These are phyloP conservation scores for Horisme vitalbata DNA, from an alignment of 2,888 invertebrate species.

Conservation along the genomic window DNA sequence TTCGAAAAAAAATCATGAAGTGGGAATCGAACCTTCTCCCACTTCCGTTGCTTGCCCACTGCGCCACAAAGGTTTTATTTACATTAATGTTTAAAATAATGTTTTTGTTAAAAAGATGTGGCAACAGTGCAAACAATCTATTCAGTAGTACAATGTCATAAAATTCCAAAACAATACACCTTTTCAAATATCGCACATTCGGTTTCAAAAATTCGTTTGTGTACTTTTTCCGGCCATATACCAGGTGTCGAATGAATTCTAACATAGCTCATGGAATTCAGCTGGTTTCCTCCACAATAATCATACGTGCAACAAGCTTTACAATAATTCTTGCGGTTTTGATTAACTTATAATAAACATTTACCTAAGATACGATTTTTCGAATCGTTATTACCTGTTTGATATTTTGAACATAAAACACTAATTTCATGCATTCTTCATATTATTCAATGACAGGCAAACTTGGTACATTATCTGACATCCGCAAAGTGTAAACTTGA, in stretches of 20 bases:
- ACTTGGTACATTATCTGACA: too few relatives aligned
- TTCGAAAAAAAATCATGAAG: too few relatives aligned
- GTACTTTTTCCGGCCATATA: slow-evolving; percentile 22
- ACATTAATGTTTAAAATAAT: background rate
- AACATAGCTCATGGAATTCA: background rate
- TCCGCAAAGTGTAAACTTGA: too few relatives aligned
- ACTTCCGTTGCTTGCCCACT: too few relatives aligned
- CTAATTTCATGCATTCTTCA: too few relatives aligned
- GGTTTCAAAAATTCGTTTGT: slow-evolving; percentile 33
- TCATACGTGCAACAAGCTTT: background rate
- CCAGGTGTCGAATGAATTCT: slow-evolving; percentile 31
- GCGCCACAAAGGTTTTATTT: too few relatives aligned
- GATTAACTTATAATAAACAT: too few relatives aligned
- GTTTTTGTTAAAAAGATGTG: slow-evolving; percentile 1
- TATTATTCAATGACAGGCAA: too few relatives aligned
- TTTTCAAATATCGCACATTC: slow-evolving; percentile 28
- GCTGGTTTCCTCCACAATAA: slow-evolving; percentile 5
- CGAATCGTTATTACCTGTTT: too few relatives aligned
- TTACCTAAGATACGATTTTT: too few relatives aligned
- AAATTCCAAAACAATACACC: slow-evolving; percentile 19
- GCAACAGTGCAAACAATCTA: slow-evolving; percentile 7
- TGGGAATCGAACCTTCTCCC: too few relatives aligned
- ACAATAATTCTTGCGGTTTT: background rate
- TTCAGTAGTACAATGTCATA: slow-evolving; percentile 10
- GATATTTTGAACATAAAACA: too few relatives aligned